Conservation (phyloP, 2,113 vertebrate species). For the Sebastes fasciatus region DNA sequence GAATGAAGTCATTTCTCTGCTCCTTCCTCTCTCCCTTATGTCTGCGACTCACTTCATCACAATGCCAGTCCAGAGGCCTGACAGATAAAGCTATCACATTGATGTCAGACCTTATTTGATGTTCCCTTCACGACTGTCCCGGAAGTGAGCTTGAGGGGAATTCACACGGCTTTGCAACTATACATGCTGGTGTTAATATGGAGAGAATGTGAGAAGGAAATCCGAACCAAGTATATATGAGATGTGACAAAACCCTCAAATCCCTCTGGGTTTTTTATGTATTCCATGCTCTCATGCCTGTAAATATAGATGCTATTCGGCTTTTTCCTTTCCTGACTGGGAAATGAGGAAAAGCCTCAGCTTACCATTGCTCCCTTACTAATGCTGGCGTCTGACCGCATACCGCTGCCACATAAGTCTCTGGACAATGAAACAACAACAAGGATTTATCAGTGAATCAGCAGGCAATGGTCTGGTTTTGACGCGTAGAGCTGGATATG, state of each 20-base stretch:
- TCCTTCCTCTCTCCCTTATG: background rate
- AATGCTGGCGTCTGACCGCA: conserved; percentile 42
- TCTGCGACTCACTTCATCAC: conserved; percentile 49
- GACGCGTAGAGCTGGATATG: background rate
- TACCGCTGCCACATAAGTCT: conserved; percentile 38
- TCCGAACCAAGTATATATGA: conserved; percentile 33
- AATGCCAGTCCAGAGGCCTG: conserved; percentile 10
- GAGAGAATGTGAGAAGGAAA: conserved; percentile 35
- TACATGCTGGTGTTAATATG: conserved; percentile 33
- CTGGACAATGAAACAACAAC: conserved; percentile 22
- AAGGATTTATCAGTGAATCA: conserved; percentile 40
- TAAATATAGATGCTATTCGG: conserved; percentile 61
- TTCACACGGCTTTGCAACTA: background rate
- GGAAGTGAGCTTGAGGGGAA: background rate
- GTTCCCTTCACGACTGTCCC: background rate
- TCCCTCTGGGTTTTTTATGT: conserved; percentile 46
- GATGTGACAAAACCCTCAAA: conserved; percentile 28
- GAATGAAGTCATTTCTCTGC: conserved; percentile 21
- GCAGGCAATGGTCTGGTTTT: conserved; percentile 2
- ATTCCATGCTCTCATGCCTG: conserved; percentile 53
- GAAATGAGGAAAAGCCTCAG: conserved; percentile 42
- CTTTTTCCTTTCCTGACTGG: conserved; percentile 30
- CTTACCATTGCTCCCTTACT: conserved; percentile 31
- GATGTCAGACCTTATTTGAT: conserved; percentile 39
- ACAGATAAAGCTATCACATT: conserved; percentile 43